Evolutionary conservation across 1,140 invertebrate genomes (phyloP), one percentile per base, ranked within the genome.

Genomic region (Ctenoplectra terminalis): DNA sequence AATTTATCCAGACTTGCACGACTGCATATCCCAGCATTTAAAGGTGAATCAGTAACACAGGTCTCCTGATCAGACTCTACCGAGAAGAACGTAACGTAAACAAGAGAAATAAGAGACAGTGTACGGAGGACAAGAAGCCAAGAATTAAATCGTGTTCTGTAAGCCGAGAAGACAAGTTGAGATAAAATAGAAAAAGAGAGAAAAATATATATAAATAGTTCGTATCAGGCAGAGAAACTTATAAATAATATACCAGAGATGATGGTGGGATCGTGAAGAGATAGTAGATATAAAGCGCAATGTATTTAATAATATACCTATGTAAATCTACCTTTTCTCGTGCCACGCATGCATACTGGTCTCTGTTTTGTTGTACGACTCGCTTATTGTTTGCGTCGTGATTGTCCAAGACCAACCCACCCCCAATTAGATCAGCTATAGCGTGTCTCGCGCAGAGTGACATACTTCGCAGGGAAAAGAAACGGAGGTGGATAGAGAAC

Each of bases 291-390:
- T 67, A 78, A 86, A 88, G 87, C 83, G 81, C 75, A 88, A 85
- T 52, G 69, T 87, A 87, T 52, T 84, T 79, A 72, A 72, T 81
- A 82, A 78, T 85, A 84, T 82, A 87, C 63, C 78, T 84, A 87
- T 46, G 63, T 91, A 91, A 87, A 90, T 90, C 88, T 90, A 92
- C 90, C 89, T 90, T 85, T 90, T 90, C 88, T 90, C 90, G 91
- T 91, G 91, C 91, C 88, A 90, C 87, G 83, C 91, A 91, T 92
- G 91, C 91, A 91, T 91, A 87, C 82, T 87, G 86, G 77, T 91
- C 87, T 87, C 87, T 88, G 86, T 90, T 78, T 73, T 56, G 78
- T 81, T 76, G 81, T 86, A 83, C 58, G 52, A 56, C 56, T 67
- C 78, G 75, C 50, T 86, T 83, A 79, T 66, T 58, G 23, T 71